Percentiles rank a stretch among this genome's conserved stretches.
Evolutionary conservation across 2,797 vertebrate species (phyloP).

Genomic region (Peromyscus melanophrys): DNA sequence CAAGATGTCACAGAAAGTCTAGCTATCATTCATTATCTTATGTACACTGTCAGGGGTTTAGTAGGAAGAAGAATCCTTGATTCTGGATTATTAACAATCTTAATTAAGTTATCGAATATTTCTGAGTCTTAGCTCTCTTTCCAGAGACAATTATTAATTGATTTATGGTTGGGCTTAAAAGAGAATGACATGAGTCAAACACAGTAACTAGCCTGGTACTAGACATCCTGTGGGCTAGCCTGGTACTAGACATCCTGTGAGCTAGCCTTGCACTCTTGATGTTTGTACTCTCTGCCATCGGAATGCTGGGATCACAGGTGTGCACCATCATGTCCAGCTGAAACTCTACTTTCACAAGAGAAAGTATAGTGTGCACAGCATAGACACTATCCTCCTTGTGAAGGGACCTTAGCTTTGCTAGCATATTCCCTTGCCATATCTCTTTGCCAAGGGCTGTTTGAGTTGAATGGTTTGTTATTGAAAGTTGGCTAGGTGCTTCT

Average conservation of each 20-base stretch:
- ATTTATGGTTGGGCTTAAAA: neutral
- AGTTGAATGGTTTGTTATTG: neutral
- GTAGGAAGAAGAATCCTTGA: neutral
- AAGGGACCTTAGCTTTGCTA: neutral
- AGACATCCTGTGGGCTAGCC: neutral
- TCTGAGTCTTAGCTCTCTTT: neutral
- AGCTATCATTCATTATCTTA: neutral
- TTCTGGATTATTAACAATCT: conserved; percentile 33
- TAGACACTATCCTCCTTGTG: neutral
- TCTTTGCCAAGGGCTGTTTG: neutral
- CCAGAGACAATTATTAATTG: neutral
- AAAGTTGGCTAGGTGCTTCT: neutral
- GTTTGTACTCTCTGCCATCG: neutral
- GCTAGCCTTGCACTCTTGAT: neutral
- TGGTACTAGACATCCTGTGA: neutral
- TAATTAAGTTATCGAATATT: neutral
- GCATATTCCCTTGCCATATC: too few relatives aligned
- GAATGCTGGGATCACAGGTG: neutral
- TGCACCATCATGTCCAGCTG: neutral
- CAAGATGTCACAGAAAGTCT: neutral
- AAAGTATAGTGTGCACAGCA: neutral
- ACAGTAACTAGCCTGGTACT: neutral
- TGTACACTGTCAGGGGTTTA: neutral
- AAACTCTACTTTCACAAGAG: neutral
- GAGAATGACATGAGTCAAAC: neutral